These are phyloP conservation scores for Triplophysa dalaica DNA, from an alignment of 2,113 vertebrate species.

Conservation along the genomic window DNA sequence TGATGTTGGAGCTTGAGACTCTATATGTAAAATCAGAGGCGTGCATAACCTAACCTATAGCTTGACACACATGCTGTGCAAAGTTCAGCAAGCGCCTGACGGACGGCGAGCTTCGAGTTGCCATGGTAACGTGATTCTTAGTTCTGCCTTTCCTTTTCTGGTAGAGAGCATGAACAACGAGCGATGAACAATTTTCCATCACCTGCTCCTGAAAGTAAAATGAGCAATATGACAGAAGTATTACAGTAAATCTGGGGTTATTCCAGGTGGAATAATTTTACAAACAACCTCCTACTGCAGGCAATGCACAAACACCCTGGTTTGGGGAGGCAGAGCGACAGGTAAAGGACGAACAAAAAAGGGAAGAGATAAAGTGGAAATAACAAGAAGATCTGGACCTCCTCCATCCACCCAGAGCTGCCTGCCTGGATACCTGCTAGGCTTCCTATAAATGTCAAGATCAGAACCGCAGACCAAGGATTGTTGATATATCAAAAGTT, in stretches of 20 bases:
- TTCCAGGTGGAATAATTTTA: not conserved
- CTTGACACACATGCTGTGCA: not conserved
- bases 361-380: not conserved
- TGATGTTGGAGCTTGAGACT: not conserved
- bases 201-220: not conserved
- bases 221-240: constrained; percentile 2
- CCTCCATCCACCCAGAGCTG: not conserved
- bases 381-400: not conserved
- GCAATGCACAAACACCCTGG: not conserved
- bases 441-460: not conserved
- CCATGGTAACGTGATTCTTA: constrained; percentile 3
- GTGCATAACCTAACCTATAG: not conserved
- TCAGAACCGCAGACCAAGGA: not conserved
- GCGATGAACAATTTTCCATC: not conserved
- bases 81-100: constrained; percentile 2
- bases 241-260: not conserved
- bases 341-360: not conserved
- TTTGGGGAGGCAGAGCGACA: not conserved
- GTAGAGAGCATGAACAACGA: constrained; percentile 4
- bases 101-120: not conserved
- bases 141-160: not conserved
- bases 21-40: not conserved
- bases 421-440: not conserved
- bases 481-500: too few species aligned
- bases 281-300: not conserved